Evolutionary conservation across 2,797 vertebrate genomes (phyloP).

Genomic region (Gambusia yucatana): DNA sequence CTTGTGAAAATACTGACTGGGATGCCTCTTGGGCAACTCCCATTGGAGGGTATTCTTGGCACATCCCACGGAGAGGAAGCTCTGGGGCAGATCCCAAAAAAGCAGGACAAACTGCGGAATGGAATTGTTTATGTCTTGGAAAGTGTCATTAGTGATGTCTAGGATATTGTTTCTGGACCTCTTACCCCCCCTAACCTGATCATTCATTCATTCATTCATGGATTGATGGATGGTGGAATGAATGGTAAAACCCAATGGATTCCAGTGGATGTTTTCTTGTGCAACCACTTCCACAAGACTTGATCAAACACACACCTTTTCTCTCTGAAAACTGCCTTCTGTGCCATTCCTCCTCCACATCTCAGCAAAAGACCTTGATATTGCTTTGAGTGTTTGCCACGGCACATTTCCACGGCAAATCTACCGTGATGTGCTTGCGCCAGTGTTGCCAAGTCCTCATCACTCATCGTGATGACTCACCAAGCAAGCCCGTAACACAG

Average conservation of each 20-base stretch:
- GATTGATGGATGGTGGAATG: not conserved
- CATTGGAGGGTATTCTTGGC: not conserved
- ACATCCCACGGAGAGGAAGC: not conserved
- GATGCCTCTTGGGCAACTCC: not conserved
- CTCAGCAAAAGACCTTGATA: conserved; percentile 64
- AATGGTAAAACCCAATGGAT: not conserved
- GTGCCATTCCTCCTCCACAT: conserved; percentile 27
- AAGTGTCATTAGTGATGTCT: not conserved
- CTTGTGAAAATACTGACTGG: not conserved
- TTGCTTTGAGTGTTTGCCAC: conserved; percentile 65
- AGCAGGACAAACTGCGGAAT: not conserved
- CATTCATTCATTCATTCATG: not conserved
- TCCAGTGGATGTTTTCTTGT: not conserved
- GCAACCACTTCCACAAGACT: not conserved
- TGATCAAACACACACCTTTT: conserved; percentile 12
- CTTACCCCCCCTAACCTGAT: not conserved
- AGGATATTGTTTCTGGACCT: not conserved
- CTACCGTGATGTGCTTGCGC: conserved; percentile 58
- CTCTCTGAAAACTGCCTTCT: conserved; percentile 4
- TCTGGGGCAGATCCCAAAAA: not conserved
- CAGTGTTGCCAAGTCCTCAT: conserved; percentile 53
- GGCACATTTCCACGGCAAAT: conserved; percentile 72
- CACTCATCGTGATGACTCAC: conserved; percentile 66
- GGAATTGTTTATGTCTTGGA: not conserved
- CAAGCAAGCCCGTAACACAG: conserved; percentile 55